These are phyloP conservation scores for Sipha flava DNA, from an alignment of 1,140 invertebrate species.

Conservation along the genomic window DNA sequence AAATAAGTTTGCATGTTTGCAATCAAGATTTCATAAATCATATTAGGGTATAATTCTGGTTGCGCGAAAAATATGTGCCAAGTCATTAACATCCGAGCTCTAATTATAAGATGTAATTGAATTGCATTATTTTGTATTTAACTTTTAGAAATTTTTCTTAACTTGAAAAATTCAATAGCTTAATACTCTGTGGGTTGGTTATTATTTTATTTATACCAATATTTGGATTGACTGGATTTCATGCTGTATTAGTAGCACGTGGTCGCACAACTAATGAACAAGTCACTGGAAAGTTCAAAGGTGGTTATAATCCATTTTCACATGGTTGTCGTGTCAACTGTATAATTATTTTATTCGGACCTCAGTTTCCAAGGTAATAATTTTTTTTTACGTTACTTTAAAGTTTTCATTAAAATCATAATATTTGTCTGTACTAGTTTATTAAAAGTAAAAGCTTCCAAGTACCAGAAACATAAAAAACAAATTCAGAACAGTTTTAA, in stretches of 20 bases:
- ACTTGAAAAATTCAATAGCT: constrained; percentile 2
- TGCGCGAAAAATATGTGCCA: too few relatives aligned
- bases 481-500: constrained; percentile 29
- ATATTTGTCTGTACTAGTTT: constrained; percentile 37
- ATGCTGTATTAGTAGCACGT: constrained; percentile 89
- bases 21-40: too few relatives aligned
- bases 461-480: constrained; percentile 32
- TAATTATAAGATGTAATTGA: background rate
- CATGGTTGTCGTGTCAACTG: constrained; percentile 89
- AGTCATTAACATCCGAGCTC: too few relatives aligned
- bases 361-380: constrained; percentile 91
- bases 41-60: too few relatives aligned
- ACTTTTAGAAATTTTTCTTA: constrained; percentile 12
- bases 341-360: constrained; percentile 89
- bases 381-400: background rate
- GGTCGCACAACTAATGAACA: constrained; percentile 99
- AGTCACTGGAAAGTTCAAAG: constrained; percentile 96
- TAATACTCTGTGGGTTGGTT: constrained; percentile 30
- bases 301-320: constrained; percentile 94
- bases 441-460: constrained; percentile 36
- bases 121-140: background rate
- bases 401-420: background rate
- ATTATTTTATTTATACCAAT: constrained; percentile 86
- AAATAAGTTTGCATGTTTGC: too few relatives aligned
- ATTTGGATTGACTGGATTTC: constrained; percentile 93